Percentiles rank a stretch among this genome's conserved stretches.
Conservation (phyloP, 2,888 invertebrate species). For the Pharmacophagus antenor region DNA sequence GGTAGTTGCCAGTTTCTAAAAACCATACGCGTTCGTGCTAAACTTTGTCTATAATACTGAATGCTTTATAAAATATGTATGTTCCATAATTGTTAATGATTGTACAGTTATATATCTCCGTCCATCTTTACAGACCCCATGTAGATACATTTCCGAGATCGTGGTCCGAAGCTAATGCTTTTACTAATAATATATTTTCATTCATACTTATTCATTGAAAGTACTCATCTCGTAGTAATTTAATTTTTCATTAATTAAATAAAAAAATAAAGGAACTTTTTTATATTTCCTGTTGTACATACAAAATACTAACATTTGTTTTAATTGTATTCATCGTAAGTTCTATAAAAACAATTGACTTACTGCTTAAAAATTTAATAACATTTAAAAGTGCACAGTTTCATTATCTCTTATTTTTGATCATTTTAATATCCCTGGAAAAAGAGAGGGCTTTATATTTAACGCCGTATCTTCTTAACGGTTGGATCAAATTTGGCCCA, state of each 20-base stretch:
- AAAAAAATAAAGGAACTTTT: too few species aligned
- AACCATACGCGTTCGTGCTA: constrained; percentile 65
- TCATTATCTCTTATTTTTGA: not conserved
- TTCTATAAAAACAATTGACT: too few species aligned
- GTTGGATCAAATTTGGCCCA: not conserved
- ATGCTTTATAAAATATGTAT: constrained; percentile 12
- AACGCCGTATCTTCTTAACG: not conserved
- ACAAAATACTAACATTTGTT: too few species aligned
- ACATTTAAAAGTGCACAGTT: too few species aligned
- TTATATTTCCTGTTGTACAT: too few species aligned
- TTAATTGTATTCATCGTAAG: too few species aligned
- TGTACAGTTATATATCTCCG: too few species aligned
- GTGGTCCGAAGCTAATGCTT: not conserved
- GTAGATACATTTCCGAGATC: not conserved
- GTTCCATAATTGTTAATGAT: not conserved
- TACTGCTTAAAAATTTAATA: too few species aligned
- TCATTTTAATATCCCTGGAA: not conserved
- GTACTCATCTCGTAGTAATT: too few species aligned
- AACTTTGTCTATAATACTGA: constrained; percentile 49
- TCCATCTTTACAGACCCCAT: not conserved
- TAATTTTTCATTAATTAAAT: too few species aligned
- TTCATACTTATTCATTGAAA: constrained; percentile 1
- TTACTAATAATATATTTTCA: not conserved
- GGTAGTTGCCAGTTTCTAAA: constrained; percentile 67
- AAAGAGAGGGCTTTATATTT: not conserved